These are phyloP conservation scores for Sycobia sp. DNA, from an alignment of 1,140 invertebrate genomes.

Conservation along the genomic window DNA sequence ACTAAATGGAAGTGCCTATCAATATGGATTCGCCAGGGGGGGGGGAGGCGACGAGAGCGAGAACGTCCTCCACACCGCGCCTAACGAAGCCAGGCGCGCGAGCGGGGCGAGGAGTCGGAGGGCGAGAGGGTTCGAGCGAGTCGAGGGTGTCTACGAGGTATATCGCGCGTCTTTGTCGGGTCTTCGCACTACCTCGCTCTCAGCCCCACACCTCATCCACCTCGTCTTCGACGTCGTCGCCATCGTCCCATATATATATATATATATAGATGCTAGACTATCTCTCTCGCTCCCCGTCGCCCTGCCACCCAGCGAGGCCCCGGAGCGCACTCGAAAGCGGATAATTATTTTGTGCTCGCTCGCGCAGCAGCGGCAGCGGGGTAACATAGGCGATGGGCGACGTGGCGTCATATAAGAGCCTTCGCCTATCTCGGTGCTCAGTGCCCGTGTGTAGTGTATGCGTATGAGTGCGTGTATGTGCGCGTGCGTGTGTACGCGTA, in stretches of 20 bases:
- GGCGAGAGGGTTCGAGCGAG: too few relatives aligned
- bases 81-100: not conserved
- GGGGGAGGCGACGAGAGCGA: too few relatives aligned
- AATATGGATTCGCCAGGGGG: conserved; percentile 27
- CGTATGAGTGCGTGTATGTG: not conserved
- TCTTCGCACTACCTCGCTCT: not conserved
- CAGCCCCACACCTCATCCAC: not conserved
- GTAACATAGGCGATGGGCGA: too few relatives aligned
- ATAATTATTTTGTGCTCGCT: conserved; percentile 30
- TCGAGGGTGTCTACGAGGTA: not conserved
- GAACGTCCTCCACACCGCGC: not conserved
- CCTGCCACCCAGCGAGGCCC: too few relatives aligned
- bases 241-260: too few relatives aligned
- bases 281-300: too few relatives aligned
- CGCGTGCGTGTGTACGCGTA: not conserved
- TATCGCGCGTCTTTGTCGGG: not conserved
- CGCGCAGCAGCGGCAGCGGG: not conserved
- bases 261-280: too few relatives aligned
- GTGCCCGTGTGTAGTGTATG: too few relatives aligned
- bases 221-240: not conserved
- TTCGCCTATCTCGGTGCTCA: too few relatives aligned
- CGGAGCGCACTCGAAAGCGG: conserved; percentile 21
- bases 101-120: too few relatives aligned
- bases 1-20: conserved; percentile 30
- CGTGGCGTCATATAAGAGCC: too few relatives aligned